A percentile compares a stretch with the other conserved stretches of the same genome.
Evolutionary conservation across 1,140 invertebrate genomes (phyloP).

Genomic region (Tenebrio molitor): DNA sequence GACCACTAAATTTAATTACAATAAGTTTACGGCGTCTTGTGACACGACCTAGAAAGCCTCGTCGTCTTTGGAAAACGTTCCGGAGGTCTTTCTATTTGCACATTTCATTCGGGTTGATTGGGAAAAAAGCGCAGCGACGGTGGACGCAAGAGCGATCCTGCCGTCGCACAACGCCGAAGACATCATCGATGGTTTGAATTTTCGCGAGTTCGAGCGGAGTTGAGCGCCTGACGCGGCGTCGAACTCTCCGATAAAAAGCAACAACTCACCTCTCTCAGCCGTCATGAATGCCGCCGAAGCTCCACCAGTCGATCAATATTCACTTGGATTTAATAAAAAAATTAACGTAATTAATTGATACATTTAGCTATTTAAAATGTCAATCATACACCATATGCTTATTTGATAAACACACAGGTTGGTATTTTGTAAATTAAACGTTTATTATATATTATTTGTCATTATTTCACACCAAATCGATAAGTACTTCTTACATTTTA

Average conservation of each 20-base stretch:
- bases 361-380: conserved; percentile 51
- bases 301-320: neutral
- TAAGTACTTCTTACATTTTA: conserved; percentile 63
- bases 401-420: conserved; percentile 61
- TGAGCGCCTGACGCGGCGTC: neutral
- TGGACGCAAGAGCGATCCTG: too few relatives aligned
- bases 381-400: conserved; percentile 59
- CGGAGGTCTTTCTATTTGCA: conserved; percentile 23
- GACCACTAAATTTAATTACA: too few relatives aligned
- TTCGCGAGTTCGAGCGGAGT: neutral
- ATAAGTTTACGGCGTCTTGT: too few relatives aligned
- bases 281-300: conserved; percentile 6
- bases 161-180: too few relatives aligned
- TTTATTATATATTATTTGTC: conserved; percentile 64
- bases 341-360: conserved; percentile 45
- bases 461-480: conserved; percentile 65
- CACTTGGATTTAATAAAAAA: conserved; percentile 39
- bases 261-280: neutral
- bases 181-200: too few relatives aligned
- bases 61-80: conserved; percentile 4
- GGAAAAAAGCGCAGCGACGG: too few relatives aligned
- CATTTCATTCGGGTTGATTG: conserved; percentile 21
- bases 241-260: neutral
- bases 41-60: conserved; percentile 16
- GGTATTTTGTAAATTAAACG: conserved; percentile 63